phyloP scores from a whole-genome alignment of 2,113 vertebrate genomes.

The Brienomyrus longianalis region DNA sequence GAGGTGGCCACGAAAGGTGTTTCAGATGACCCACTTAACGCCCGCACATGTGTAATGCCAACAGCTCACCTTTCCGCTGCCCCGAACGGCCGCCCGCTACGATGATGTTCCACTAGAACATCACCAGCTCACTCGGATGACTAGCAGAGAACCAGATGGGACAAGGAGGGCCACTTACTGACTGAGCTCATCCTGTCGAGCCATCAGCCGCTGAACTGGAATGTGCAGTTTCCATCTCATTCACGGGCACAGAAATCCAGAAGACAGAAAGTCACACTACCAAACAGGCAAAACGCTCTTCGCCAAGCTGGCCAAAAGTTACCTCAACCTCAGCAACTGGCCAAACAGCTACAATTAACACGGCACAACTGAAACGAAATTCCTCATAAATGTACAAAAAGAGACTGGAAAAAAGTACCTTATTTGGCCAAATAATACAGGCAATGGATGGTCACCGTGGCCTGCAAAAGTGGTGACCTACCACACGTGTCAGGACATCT shows the following conservation, averaged over 20 bases:
- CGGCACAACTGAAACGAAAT: not conserved
- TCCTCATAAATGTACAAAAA: not conserved
- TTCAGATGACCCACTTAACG: not conserved
- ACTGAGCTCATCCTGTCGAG: not conserved
- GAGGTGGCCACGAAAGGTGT: not conserved
- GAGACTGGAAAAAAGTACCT: not conserved
- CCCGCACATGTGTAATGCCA: not conserved
- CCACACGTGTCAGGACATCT: not conserved
- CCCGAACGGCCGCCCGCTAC: slow-evolving; percentile 54
- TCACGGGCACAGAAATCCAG: not conserved
- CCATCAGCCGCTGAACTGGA: not conserved
- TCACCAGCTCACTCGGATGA: slow-evolving; percentile 47
- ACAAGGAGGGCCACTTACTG: not conserved
- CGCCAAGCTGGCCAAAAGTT: not conserved
- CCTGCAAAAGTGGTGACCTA: not conserved
- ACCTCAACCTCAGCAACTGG: not conserved
- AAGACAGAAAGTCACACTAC: not conserved
- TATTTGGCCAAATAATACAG: not conserved
- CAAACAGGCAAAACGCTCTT: not conserved
- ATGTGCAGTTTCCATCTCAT: not conserved
- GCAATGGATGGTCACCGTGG: not conserved
- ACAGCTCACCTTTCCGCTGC: slow-evolving; percentile 55
- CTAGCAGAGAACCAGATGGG: not conserved
- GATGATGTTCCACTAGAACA: slow-evolving; percentile 43
- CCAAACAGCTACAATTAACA: not conserved